Conservation (phyloP, 2,113 vertebrate genomes). For the Bubo blakistoni region DNA sequence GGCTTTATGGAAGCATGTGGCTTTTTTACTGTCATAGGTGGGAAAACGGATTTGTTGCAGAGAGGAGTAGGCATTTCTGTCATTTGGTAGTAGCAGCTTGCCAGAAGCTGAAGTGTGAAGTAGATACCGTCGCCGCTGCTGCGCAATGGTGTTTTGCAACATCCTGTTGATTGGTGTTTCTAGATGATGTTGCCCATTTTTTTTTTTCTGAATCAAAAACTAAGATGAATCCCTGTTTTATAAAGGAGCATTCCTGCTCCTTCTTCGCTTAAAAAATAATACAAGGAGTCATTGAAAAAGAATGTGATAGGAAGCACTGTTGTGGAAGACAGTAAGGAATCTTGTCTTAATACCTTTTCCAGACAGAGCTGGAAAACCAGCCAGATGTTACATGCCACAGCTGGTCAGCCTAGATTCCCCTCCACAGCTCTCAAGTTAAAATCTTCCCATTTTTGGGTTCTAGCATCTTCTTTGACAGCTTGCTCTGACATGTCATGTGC, state of each 20-base stretch:
- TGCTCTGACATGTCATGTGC: rapidly evolving
- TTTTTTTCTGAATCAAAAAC: background rate
- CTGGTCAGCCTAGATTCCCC: background rate
- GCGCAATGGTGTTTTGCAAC: background rate
- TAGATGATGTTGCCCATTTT: background rate
- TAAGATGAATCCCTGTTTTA: background rate
- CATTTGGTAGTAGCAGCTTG: background rate
- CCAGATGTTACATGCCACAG: background rate
- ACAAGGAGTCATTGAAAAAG: background rate
- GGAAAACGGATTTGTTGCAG: background rate
- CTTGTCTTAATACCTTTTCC: background rate
- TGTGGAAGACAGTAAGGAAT: background rate
- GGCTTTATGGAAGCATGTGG: background rate
- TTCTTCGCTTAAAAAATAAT: background rate
- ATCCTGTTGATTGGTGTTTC: background rate
- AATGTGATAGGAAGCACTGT: rapidly evolving
- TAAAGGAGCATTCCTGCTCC: background rate
- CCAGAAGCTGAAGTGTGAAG: background rate
- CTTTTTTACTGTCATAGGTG: background rate
- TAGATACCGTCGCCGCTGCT: background rate
- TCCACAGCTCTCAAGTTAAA: background rate
- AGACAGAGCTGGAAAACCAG: background rate
- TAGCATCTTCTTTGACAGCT: background rate
- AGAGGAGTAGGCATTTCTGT: background rate
- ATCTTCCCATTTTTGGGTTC: background rate